A percentile compares a stretch with the other conserved stretches of the same genome.
These are phyloP conservation scores for Heliothis virescens DNA, from an alignment of 1,140 invertebrate species.

Conservation along the genomic window DNA sequence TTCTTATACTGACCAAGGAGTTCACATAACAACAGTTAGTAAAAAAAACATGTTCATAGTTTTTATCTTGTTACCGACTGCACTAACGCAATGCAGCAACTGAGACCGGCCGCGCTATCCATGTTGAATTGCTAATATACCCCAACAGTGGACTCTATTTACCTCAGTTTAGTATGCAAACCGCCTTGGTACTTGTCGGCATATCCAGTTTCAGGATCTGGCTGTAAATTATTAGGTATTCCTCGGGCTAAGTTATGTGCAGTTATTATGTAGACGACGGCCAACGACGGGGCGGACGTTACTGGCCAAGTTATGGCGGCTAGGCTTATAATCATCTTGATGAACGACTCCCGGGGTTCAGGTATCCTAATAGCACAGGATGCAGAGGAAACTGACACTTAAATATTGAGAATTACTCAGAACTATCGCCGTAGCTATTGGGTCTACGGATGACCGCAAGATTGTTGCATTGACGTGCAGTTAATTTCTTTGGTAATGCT, in stretches of 20 bases:
- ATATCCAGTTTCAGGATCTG: slow-evolving; percentile 46
- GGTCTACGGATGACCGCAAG: background rate
- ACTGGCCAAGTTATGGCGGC: slow-evolving; percentile 29
- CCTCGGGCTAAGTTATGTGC: slow-evolving; percentile 29
- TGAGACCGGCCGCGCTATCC: background rate
- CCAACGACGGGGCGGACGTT: slow-evolving; percentile 26
- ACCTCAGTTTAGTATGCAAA: slow-evolving; percentile 42
- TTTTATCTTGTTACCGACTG: slow-evolving; percentile 10
- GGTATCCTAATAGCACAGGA: slow-evolving; percentile 45
- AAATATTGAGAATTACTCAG: background rate
- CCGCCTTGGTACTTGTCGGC: background rate
- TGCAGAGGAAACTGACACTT: slow-evolving; percentile 39
- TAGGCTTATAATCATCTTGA: slow-evolving; percentile 59
- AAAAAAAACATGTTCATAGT: background rate
- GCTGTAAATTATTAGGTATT: slow-evolving; percentile 44
- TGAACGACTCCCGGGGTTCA: slow-evolving; percentile 53
- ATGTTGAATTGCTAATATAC: slow-evolving; percentile 19
- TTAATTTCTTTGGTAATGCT: slow-evolving; percentile 3
- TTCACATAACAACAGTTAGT: slow-evolving; percentile 4
- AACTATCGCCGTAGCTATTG: background rate
- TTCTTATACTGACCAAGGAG: background rate
- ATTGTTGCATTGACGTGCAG: background rate
- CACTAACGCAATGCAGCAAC: background rate
- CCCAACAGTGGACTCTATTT: slow-evolving; percentile 31
- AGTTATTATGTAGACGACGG: slow-evolving; percentile 31